Conservation (phyloP, 2,888 invertebrate genomes). For the Eustalomyia histrio region DNA sequence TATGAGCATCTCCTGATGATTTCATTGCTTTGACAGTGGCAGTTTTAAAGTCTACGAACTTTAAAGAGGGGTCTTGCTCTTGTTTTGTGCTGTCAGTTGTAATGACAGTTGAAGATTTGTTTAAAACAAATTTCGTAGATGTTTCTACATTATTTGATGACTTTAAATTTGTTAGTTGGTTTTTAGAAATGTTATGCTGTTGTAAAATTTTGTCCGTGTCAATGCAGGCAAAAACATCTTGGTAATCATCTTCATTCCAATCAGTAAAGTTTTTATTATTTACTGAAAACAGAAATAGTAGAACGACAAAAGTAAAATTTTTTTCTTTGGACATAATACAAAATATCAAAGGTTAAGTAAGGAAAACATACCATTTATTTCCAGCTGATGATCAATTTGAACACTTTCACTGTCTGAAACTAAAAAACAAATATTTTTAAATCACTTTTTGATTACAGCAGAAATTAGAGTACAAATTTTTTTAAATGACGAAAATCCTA, state of each 20-base stretch:
- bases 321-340: no score
- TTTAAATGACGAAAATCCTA: no score
- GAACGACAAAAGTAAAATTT: not conserved
- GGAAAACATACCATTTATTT: not conserved
- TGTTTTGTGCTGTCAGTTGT: not conserved
- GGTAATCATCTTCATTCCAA: slow-evolving; percentile 27
- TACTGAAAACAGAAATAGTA: not conserved
- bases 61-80: not conserved
- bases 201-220: slow-evolving; percentile 29
- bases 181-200: not conserved
- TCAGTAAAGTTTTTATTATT: not conserved
- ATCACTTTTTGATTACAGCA: no score
- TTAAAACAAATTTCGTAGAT: not conserved
- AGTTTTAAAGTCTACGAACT: slow-evolving; percentile 63
- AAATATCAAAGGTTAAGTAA: no score
- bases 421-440: not conserved
- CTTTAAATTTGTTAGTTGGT: not conserved
- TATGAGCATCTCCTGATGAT: slow-evolving; percentile 3
- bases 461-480: no score
- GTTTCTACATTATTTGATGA: not conserved
- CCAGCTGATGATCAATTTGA: not conserved
- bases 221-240: slow-evolving; percentile 19
- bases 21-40: slow-evolving; percentile 65
- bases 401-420: not conserved
- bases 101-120: not conserved